Evolutionary conservation across 1,140 invertebrate genomes (phyloP).

Genomic region (Hyles euphorbiae): DNA sequence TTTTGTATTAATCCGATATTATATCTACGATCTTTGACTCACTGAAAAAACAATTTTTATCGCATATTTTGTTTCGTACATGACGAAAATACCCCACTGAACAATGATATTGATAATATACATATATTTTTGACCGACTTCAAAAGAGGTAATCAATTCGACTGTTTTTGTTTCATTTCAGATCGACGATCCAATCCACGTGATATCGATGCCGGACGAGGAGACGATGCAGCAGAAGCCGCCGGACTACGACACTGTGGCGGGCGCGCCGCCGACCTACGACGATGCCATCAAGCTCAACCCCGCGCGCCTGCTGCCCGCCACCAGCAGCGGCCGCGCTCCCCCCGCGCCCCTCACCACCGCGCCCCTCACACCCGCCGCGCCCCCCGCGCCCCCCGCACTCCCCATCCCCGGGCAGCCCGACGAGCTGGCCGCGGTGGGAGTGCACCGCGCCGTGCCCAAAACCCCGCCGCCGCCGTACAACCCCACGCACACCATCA

Average conservation of each 20-base stretch:
- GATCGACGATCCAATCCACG: constrained; percentile 81
- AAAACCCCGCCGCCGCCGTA: constrained; percentile 73
- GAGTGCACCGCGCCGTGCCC: constrained; percentile 53
- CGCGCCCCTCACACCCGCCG: constrained; percentile 64
- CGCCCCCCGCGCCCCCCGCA: constrained; percentile 19
- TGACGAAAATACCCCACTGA: too few relatives aligned
- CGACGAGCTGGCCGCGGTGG: constrained; percentile 29
- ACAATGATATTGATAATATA: too few relatives aligned
- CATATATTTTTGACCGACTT: too few relatives aligned
- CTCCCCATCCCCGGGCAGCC: constrained; percentile 54
- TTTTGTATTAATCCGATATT: too few relatives aligned
- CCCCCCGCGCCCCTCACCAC: constrained; percentile 19
- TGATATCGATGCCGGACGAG: constrained; percentile 78
- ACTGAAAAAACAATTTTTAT: too few relatives aligned
- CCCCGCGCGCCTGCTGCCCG: constrained; percentile 71
- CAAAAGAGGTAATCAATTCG: too few relatives aligned
- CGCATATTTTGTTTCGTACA: too few relatives aligned
- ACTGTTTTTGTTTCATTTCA: constrained; percentile 42
- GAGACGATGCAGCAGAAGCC: constrained; percentile 79
- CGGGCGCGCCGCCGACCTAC: constrained; percentile 82
- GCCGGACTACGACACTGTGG: constrained; percentile 83
- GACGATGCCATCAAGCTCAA: constrained; percentile 84
- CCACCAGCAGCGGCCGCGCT: constrained; percentile 42
- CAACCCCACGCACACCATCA: constrained; percentile 63
- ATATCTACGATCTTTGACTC: too few relatives aligned